These are phyloP conservation scores for Rhagonycha fulva DNA, from an alignment of 2,888 invertebrate genomes.

Conservation along the genomic window DNA sequence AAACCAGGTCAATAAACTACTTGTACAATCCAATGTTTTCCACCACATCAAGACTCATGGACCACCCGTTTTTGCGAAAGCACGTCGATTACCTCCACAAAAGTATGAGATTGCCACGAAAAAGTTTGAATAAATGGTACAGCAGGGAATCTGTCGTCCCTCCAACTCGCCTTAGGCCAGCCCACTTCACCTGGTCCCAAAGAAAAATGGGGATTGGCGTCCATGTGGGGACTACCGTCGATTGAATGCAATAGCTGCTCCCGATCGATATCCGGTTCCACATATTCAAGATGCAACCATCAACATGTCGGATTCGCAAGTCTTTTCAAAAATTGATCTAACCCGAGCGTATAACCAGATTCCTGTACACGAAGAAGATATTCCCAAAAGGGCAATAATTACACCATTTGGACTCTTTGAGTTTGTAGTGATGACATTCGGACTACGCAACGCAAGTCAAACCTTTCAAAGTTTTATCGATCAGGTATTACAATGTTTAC, in stretches of 20 bases:
- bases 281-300: conserved; percentile 12
- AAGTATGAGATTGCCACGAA: too few relatives aligned
- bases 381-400: background rate
- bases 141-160: too few relatives aligned
- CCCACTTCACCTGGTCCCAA: too few relatives aligned
- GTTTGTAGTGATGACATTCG: background rate
- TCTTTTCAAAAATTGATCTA: background rate
- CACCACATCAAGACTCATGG: too few relatives aligned
- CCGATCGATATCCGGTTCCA: conserved; percentile 46
- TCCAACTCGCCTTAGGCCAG: too few relatives aligned
- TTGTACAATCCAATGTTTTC: too few relatives aligned
- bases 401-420: background rate
- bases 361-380: background rate
- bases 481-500: background rate
- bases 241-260: conserved; percentile 34
- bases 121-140: too few relatives aligned
- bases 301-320: background rate
- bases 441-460: background rate
- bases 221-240: conserved; percentile 17
- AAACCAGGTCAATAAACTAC: too few relatives aligned
- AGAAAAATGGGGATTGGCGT: too few relatives aligned
- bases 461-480: background rate
- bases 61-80: too few relatives aligned
- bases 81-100: too few relatives aligned
- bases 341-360: background rate